Evolutionary conservation across 2,113 vertebrate species (phyloP), one percentile per base, ranked within the genome.

Genomic region (Calonectris borealis): DNA sequence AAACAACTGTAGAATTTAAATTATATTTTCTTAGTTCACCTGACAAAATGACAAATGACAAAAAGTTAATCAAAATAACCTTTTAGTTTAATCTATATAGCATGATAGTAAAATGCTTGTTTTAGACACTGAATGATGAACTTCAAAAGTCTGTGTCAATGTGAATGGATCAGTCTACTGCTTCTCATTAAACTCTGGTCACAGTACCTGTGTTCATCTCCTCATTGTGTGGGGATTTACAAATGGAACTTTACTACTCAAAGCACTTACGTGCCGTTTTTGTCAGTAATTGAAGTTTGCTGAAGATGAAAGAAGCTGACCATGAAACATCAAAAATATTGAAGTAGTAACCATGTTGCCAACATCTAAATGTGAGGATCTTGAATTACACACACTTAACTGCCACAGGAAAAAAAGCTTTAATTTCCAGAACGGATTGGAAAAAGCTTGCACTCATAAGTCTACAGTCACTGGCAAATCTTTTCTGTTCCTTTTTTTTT

Each of bases 261-360:
- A 95, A 97, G 87, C 94, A 91, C 89, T 97, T 89, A 40, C 4
- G 13, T 91, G 73, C 76, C 44, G 24, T 77, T 94, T 97, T 94
- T 96, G 70, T 93, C 97, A 97, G 86, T 96, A 98, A 98, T 51
- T 97, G 95, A 97, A 97, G 91, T 94, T 80, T 86, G 91, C 55
- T 62, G 88, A 97, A 97, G 96, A 98, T 97, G 94, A 97, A 98
- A 95, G 96, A 96, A 91, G 85, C 68, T 97, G 93, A 96, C 97
- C 96, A 96, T 83, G 92, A 97, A 97, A 97, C 77, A 82, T 97
- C 89, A 97, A 97, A 98, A 97, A 90, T 92, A 95, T 72, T 88
- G 83, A 95, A 95, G 94, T 70, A 96, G 77, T 65, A 96, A 92
- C 79, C 81, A 88, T 68, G 83, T 83, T 96, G 83, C 85, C 86